Percentiles rank a stretch among this genome's conserved stretches.
phyloP scores from a whole-genome alignment of 2,888 invertebrate genomes.

The Teleogryllus oceanicus region DNA sequence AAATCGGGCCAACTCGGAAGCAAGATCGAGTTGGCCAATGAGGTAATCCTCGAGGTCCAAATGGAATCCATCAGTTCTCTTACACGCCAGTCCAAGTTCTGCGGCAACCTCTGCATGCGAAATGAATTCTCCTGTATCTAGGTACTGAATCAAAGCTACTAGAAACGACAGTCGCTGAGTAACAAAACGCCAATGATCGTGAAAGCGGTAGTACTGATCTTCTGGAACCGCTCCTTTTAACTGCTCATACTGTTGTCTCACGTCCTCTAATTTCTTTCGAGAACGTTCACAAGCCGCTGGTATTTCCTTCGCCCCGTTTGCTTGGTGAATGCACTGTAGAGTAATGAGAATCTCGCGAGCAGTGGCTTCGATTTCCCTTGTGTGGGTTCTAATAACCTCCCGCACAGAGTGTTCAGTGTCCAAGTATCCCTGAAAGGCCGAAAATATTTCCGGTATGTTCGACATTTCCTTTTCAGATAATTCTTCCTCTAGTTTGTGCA shows the following conservation, averaged over 20 bases:
- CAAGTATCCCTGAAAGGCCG: slow-evolving; percentile 71
- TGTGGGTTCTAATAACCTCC: slow-evolving; percentile 71
- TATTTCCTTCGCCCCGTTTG: slow-evolving; percentile 60
- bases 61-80: slow-evolving; percentile 73
- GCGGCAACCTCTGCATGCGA: slow-evolving; percentile 71
- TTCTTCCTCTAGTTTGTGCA: no score
- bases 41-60: slow-evolving; percentile 89
- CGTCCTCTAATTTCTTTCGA: slow-evolving; percentile 62
- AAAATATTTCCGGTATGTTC: slow-evolving; percentile 56
- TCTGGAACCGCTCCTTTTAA: slow-evolving; percentile 65
- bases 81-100: slow-evolving; percentile 71
- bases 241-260: slow-evolving; percentile 61
- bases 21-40: slow-evolving; percentile 75
- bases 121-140: slow-evolving; percentile 73
- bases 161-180: slow-evolving; percentile 78
- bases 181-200: slow-evolving; percentile 82
- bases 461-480: slow-evolving; percentile 45
- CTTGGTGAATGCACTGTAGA: slow-evolving; percentile 78
- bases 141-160: slow-evolving; percentile 71
- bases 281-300: slow-evolving; percentile 61
- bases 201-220: slow-evolving; percentile 80
- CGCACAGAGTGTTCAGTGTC: slow-evolving; percentile 74
- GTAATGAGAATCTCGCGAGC: slow-evolving; percentile 74
- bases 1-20: slow-evolving; percentile 77
- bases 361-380: slow-evolving; percentile 73